Conservation (phyloP, 64 coral and sea anemone species). For the Stylophora pistillata region DNA sequence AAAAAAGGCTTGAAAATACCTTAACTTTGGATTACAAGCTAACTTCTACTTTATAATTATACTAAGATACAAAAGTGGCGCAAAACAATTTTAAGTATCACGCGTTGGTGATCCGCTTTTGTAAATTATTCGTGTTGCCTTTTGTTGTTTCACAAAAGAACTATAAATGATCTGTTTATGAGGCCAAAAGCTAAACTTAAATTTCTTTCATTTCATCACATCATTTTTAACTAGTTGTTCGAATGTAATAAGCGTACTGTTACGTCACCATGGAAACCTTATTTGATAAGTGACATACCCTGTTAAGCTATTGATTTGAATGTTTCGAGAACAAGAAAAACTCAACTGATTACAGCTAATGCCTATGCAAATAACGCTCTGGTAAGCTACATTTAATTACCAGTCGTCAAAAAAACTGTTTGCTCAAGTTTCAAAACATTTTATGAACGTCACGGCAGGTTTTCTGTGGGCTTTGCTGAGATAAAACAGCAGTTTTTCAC, state of each 20-base stretch:
- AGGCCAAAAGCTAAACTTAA: not conserved
- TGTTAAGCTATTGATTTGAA: not conserved
- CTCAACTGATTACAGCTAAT: not conserved
- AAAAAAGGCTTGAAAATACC: not conserved
- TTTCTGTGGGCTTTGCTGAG: no score
- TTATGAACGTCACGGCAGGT: no score
- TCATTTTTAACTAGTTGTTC: not conserved
- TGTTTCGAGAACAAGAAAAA: not conserved
- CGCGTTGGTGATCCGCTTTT: not conserved
- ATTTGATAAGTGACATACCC: not conserved
- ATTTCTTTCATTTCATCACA: constrained; percentile 4
- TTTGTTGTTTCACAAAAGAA: not conserved
- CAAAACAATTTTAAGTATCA: not conserved
- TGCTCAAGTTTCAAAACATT: not conserved
- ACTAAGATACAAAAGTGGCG: not conserved
- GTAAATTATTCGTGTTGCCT: not conserved
- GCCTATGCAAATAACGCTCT: not conserved
- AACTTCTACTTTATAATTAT: no score
- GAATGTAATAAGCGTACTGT: not conserved
- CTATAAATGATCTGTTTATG: not conserved
- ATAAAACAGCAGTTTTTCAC: no score
- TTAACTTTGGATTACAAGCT: no score
- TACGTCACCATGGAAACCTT: not conserved
- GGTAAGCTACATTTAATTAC: not conserved
- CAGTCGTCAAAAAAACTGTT: not conserved